phyloP scores from a whole-genome alignment of 2,797 vertebrate genomes.

The Brachyrhaphis roseni region DNA sequence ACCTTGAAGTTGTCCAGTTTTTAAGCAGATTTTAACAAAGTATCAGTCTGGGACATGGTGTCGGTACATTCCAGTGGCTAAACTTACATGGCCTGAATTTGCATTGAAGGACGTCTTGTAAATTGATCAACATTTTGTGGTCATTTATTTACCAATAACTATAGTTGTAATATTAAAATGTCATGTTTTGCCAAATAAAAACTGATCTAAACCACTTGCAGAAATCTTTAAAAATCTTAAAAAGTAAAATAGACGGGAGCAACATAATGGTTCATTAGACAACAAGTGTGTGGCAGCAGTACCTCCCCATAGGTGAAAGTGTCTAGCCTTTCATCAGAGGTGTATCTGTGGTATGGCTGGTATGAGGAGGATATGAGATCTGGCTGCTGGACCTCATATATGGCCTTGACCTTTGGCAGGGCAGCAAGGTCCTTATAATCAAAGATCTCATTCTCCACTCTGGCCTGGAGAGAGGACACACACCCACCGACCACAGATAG shows the following conservation, averaged over 20 bases:
- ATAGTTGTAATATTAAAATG: background rate
- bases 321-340: conserved; percentile 92
- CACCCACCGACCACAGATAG: conserved; percentile 67
- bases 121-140: background rate
- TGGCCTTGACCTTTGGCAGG: conserved; percentile 98
- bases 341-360: conserved; percentile 94
- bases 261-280: conserved; percentile 4
- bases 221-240: background rate
- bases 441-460: conserved; percentile 98
- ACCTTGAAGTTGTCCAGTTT: background rate
- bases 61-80: background rate
- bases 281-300: conserved; percentile 71
- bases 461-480: conserved; percentile 91
- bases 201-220: background rate
- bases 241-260: background rate
- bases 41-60: background rate
- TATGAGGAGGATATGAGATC: conserved; percentile 92
- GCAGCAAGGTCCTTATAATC: conserved; percentile 99
- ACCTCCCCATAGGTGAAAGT: conserved; percentile 97
- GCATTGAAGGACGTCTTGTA: background rate
- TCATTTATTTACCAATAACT: background rate
- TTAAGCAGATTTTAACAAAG: background rate
- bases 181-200: background rate
- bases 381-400: conserved; percentile 97
- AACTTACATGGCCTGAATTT: background rate